Evolutionary conservation across 2,888 invertebrate species (phyloP).

Genomic region (Aspidiotus rigidus): DNA sequence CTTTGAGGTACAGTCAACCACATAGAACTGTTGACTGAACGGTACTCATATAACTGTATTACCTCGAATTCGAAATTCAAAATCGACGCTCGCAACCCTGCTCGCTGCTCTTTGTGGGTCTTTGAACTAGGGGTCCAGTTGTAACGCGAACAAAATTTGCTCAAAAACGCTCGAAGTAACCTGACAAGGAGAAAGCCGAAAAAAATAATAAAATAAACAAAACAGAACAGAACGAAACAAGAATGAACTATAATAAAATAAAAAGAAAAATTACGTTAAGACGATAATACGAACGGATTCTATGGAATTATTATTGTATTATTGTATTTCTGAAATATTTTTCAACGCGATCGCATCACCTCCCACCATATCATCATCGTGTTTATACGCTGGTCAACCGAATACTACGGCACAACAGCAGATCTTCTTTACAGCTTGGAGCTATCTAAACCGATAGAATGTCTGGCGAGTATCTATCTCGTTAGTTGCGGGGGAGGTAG

Average conservation of each 20-base stretch:
- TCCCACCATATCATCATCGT: constrained; percentile 24
- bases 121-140: too few relatives aligned
- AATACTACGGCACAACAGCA: constrained; percentile 14
- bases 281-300: too few relatives aligned
- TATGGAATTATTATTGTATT: too few relatives aligned
- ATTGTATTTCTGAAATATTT: too few relatives aligned
- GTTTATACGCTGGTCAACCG: constrained; percentile 33
- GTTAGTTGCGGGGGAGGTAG: constrained; percentile 28
- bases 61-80: neutral
- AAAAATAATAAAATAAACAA: neutral
- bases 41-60: too few relatives aligned
- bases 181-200: neutral
- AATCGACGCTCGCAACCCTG: neutral
- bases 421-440: constrained; percentile 23
- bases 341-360: constrained; percentile 24
- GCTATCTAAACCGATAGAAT: constrained; percentile 32
- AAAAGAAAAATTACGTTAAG: too few relatives aligned
- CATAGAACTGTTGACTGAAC: too few relatives aligned
- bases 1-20: neutral
- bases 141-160: too few relatives aligned
- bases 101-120: too few relatives aligned
- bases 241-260: too few relatives aligned
- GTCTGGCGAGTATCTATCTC: constrained; percentile 16
- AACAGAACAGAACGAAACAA: too few relatives aligned
- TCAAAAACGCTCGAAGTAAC: neutral